phyloP scores from a whole-genome alignment of 2,113 vertebrate genomes.

The Carassius carassius region DNA sequence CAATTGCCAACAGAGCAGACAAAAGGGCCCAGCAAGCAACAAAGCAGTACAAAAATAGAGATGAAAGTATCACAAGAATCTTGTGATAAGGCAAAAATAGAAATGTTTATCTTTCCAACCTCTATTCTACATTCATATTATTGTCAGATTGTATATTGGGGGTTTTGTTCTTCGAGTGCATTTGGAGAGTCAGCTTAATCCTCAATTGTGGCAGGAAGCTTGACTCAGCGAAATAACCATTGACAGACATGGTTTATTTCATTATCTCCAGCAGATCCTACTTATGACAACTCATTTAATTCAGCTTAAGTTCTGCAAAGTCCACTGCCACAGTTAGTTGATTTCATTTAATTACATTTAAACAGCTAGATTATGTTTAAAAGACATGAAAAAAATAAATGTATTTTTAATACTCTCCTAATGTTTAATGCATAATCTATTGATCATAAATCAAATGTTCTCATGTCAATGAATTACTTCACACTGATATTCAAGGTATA shows the following conservation, averaged over 20 bases:
- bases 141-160: constrained; percentile 37
- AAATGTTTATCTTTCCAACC: constrained; percentile 7
- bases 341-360: constrained; percentile 30
- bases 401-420: not conserved
- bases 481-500: not conserved
- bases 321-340: not conserved
- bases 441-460: not conserved
- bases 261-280: constrained; percentile 48
- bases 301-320: constrained; percentile 20
- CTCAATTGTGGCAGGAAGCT: constrained; percentile 67
- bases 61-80: constrained; percentile 68
- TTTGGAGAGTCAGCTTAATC: constrained; percentile 67
- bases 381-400: not conserved
- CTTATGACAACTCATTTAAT: constrained; percentile 8
- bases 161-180: constrained; percentile 67
- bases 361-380: not conserved
- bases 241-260: constrained; percentile 71
- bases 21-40: constrained; percentile 66
- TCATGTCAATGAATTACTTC: not conserved
- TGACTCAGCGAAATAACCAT: constrained; percentile 69
- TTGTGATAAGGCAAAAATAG: constrained; percentile 20
- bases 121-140: not conserved
- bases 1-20: constrained; percentile 73
- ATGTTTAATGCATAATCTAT: not conserved
- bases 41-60: constrained; percentile 71